Conservation (phyloP, 2,113 vertebrate species). For the Chlamydotis undulata region DNA sequence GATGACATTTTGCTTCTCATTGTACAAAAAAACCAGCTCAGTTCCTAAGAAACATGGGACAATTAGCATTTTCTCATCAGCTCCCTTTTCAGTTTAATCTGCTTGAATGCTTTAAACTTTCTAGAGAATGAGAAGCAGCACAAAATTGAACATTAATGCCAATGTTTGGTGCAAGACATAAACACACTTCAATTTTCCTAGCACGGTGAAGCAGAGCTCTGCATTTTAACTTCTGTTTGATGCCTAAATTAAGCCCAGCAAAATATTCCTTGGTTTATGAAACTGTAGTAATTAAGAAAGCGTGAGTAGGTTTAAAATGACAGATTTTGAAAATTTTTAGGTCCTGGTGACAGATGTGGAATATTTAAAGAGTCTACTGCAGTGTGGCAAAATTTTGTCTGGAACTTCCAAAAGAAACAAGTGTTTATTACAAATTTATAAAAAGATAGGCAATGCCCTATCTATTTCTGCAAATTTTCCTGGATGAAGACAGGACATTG, state of each 20-base stretch:
- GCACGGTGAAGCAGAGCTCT: neutral
- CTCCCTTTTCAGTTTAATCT: neutral
- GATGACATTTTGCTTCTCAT: neutral
- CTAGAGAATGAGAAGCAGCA: neutral
- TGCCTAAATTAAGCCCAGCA: conserved; percentile 31
- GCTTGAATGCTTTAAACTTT: neutral
- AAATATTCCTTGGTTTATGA: conserved; percentile 32
- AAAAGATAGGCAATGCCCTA: neutral
- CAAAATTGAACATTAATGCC: conserved; percentile 12
- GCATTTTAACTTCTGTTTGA: conserved; percentile 29
- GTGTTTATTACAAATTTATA: neutral
- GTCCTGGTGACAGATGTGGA: neutral
- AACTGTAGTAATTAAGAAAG: conserved; percentile 33
- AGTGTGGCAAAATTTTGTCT: neutral
- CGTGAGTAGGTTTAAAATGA: neutral
- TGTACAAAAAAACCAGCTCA: neutral
- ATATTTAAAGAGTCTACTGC: neutral
- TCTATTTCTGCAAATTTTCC: neutral
- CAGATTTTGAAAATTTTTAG: neutral
- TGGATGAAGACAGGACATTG: neutral
- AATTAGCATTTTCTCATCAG: neutral
- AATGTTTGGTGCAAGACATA: neutral
- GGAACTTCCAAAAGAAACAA: neutral
- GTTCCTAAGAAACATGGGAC: neutral
- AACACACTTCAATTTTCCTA: conserved; percentile 7